phyloP scores from a whole-genome alignment of 2,888 invertebrate genomes.

The Zeuzera pyrina region DNA sequence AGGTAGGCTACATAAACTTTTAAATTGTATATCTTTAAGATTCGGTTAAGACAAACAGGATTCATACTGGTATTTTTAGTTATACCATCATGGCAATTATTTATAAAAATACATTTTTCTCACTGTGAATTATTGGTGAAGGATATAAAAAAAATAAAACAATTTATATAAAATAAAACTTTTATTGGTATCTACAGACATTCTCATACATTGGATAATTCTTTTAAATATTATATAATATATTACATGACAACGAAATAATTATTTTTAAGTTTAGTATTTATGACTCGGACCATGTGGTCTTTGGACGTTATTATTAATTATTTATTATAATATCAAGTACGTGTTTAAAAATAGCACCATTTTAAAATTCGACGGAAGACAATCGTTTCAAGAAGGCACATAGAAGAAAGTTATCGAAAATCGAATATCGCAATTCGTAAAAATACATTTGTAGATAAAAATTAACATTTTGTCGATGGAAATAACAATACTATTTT shows the following conservation, averaged over 20 bases:
- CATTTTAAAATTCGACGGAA: constrained; percentile 26
- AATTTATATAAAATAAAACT: constrained; percentile 40
- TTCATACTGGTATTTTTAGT: too few species aligned
- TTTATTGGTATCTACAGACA: constrained; percentile 67
- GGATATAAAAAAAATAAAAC: constrained; percentile 13
- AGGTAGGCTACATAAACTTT: too few species aligned
- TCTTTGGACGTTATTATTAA: constrained; percentile 36
- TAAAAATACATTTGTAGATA: not conserved
- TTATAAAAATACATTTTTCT: too few species aligned
- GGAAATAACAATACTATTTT: constrained; percentile 60
- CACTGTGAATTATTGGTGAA: too few species aligned
- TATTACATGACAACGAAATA: constrained; percentile 57
- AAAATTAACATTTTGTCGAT: constrained; percentile 31
- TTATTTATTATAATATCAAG: constrained; percentile 22
- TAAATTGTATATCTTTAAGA: too few species aligned
- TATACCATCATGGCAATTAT: too few species aligned
- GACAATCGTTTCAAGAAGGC: constrained; percentile 10
- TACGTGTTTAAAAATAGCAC: constrained; percentile 31
- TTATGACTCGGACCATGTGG: constrained; percentile 63
- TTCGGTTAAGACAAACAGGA: too few species aligned
- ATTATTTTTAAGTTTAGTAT: constrained; percentile 45
- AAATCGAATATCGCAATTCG: too few species aligned
- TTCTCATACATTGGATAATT: constrained; percentile 46
- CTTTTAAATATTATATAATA: constrained; percentile 30
- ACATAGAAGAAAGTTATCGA: not conserved